phyloP scores from a whole-genome alignment of 2,888 invertebrate genomes.

The Cheilosia variabilis region DNA sequence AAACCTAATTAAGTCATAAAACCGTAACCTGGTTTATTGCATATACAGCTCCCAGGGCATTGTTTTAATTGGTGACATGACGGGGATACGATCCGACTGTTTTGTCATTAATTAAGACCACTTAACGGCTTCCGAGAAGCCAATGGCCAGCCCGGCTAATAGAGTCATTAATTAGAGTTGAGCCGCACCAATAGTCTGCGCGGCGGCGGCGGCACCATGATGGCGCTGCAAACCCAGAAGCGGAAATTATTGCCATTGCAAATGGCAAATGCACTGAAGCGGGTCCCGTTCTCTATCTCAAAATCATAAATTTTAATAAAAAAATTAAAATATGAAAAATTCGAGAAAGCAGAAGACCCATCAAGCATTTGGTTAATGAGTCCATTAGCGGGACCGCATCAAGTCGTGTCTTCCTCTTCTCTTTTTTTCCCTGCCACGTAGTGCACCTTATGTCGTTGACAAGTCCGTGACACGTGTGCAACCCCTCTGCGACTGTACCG shows the following conservation, averaged over 20 bases:
- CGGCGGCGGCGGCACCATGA: constrained; percentile 13
- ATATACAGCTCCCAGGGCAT: constrained; percentile 47
- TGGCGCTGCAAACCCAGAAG: constrained; percentile 72
- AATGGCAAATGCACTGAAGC: constrained; percentile 72
- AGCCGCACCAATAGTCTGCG: neutral
- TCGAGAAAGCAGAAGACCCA: constrained; percentile 27
- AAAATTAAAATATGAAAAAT: constrained; percentile 43
- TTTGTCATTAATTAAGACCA: constrained; percentile 74
- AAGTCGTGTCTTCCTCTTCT: constrained; percentile 35
- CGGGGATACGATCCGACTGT: constrained; percentile 42
- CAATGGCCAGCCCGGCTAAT: constrained; percentile 65
- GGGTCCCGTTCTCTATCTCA: constrained; percentile 42
- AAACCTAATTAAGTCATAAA: constrained; percentile 72
- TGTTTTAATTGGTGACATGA: constrained; percentile 72
- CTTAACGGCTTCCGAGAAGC: constrained; percentile 54
- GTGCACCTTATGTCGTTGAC: constrained; percentile 47
- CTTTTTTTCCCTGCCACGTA: neutral
- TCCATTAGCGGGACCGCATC: constrained; percentile 64
- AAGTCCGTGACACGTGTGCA: constrained; percentile 69
- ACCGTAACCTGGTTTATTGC: constrained; percentile 62
- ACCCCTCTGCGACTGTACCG: constrained; percentile 26
- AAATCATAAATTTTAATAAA: constrained; percentile 74
- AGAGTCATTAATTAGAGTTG: constrained; percentile 68
- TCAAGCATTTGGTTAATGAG: constrained; percentile 46
- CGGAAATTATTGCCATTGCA: constrained; percentile 75